These are phyloP conservation scores for Elmis aenea DNA, from an alignment of 2,888 invertebrate species.

Conservation along the genomic window DNA sequence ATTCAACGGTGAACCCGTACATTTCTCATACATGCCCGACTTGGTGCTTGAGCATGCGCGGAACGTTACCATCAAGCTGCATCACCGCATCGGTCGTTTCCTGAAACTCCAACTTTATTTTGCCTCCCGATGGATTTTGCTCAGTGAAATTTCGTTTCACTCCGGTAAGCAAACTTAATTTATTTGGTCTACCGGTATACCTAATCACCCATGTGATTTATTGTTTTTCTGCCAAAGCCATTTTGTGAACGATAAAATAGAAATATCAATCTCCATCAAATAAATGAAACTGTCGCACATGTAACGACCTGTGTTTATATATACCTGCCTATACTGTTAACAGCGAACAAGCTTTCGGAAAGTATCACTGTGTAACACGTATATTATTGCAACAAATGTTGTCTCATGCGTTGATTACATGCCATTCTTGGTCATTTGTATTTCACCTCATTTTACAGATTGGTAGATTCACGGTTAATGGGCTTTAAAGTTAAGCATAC, in stretches of 20 bases:
- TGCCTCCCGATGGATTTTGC: constrained; percentile 76
- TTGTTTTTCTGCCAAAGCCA: constrained; percentile 25
- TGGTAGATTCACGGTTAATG: no score
- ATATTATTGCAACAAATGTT: no score
- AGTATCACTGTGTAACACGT: no score
- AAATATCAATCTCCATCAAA: constrained; percentile 39
- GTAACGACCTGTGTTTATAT: no score
- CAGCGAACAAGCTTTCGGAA: no score
- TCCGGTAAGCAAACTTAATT: constrained; percentile 66
- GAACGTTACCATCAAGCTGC: constrained; percentile 75
- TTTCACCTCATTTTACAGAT: no score
- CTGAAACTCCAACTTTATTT: constrained; percentile 74
- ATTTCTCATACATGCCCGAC: constrained; percentile 73
- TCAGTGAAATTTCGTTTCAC: constrained; percentile 79
- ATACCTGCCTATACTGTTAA: no score
- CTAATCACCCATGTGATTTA: constrained; percentile 31
- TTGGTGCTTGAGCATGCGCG: constrained; percentile 70
- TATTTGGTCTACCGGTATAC: no score
- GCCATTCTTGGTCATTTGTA: no score
- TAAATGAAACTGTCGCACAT: constrained; percentile 35
- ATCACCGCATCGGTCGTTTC: constrained; percentile 69
- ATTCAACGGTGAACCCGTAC: constrained; percentile 66
- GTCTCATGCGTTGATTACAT: no score
- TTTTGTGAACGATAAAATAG: constrained; percentile 32
- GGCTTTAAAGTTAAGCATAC: no score